phyloP scores from a whole-genome alignment of 2,888 invertebrate species.

The Eudemis profundana region DNA sequence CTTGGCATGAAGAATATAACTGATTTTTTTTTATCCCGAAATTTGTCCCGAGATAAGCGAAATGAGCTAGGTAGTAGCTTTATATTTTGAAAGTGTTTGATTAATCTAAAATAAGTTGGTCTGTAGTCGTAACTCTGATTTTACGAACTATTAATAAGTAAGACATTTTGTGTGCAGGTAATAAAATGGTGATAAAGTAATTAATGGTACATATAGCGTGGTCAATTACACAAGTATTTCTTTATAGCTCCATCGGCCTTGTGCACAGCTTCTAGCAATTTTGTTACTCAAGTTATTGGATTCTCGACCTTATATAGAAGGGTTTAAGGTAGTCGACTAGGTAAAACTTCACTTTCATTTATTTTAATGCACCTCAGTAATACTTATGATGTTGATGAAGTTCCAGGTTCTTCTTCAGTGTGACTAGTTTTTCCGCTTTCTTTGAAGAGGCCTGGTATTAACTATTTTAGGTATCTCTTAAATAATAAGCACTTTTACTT shows the following conservation, averaged over 20 bases:
- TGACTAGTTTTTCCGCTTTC: neutral
- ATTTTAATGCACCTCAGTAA: neutral
- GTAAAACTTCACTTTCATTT: conserved; percentile 25
- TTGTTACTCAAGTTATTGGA: neutral
- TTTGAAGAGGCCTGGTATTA: no score
- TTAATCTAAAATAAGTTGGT: no score
- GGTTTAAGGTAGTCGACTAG: neutral
- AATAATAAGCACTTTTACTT: no score
- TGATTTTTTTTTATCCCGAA: no score
- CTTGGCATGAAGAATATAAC: no score
- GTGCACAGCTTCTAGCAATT: conserved; percentile 45
- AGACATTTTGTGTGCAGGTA: conserved; percentile 21
- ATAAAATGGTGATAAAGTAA: conserved; percentile 46
- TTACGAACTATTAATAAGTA: conserved; percentile 13
- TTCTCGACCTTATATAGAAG: neutral
- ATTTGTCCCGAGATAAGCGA: no score
- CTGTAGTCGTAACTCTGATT: conserved; percentile 16
- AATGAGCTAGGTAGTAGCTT: no score
- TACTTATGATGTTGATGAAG: neutral
- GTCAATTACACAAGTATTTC: conserved; percentile 51
- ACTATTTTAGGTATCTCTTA: no score
- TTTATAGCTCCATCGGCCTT: conserved; percentile 54
- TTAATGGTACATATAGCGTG: conserved; percentile 49
- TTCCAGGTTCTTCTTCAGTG: neutral
- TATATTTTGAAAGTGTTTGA: neutral